A percentile compares a stretch with the other conserved stretches of the same genome.
phyloP scores from a whole-genome alignment of 1,140 invertebrate genomes.

The Gerris buenoi region DNA sequence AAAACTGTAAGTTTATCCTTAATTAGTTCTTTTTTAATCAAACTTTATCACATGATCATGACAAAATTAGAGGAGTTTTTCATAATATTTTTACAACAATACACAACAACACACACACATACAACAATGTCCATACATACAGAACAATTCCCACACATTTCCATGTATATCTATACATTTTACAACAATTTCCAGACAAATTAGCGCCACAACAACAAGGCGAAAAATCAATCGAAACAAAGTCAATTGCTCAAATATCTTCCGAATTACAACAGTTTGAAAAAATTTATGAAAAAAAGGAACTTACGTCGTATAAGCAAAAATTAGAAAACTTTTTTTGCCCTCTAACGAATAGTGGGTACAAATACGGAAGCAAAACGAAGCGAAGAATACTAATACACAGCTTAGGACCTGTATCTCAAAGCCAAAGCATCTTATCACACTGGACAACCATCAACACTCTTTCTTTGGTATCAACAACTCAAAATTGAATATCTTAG shows the following conservation, averaged over 20 bases:
- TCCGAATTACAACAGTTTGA: neutral
- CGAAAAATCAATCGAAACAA: neutral
- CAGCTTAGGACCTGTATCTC: neutral
- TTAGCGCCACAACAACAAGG: neutral
- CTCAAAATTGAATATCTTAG: too few species aligned
- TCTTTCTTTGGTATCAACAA: too few species aligned
- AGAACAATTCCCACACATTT: too few species aligned
- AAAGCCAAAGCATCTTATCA: too few species aligned
- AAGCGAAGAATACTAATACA: neutral
- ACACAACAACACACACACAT: too few species aligned
- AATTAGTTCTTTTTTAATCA: too few species aligned
- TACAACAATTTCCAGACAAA: neutral
- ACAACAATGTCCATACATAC: too few species aligned
- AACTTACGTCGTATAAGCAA: neutral
- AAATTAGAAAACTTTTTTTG: neutral
- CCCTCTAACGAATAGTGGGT: neutral
- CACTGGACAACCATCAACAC: too few species aligned
- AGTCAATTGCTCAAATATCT: neutral
- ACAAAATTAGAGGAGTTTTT: neutral
- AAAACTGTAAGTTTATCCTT: too few species aligned
- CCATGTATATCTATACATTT: too few species aligned
- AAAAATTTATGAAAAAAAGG: neutral
- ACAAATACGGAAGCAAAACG: neutral
- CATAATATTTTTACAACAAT: neutral
- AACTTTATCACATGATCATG: neutral